Percentiles rank a stretch among this genome's conserved stretches.
Conservation (phyloP, 2,113 vertebrate species). For the Odontophorus gujanensis region DNA sequence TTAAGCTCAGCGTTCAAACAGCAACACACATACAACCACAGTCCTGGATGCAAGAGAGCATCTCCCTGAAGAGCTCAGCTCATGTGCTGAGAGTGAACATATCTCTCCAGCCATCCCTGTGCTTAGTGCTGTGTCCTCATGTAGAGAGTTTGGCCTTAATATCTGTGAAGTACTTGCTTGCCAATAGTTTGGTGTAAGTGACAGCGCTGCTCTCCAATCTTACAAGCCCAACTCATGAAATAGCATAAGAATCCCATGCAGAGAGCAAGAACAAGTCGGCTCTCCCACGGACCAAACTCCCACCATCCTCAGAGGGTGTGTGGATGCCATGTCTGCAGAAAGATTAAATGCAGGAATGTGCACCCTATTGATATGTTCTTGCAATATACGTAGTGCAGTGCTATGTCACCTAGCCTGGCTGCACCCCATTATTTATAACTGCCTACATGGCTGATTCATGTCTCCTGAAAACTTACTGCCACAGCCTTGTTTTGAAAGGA, state of each 20-base stretch:
- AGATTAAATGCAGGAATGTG: background rate
- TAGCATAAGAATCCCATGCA: fast-evolving
- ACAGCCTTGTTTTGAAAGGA: slow-evolving; percentile 48
- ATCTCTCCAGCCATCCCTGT: background rate
- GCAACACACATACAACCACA: background rate
- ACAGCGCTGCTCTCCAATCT: background rate
- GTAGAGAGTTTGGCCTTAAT: background rate
- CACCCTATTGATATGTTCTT: background rate
- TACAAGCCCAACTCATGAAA: background rate
- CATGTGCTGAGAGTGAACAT: fast-evolving
- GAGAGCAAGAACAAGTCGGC: fast-evolving
- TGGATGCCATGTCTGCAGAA: background rate
- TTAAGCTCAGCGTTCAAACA: background rate
- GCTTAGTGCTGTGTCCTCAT: background rate
- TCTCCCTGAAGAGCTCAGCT: background rate
- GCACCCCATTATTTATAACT: slow-evolving; percentile 30
- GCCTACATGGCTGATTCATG: slow-evolving; percentile 35
- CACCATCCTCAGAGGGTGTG: background rate
- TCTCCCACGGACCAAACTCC: background rate
- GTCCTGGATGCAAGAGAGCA: background rate
- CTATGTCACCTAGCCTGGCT: background rate
- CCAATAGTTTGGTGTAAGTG: background rate
- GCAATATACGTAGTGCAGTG: background rate
- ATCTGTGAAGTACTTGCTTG: background rate
- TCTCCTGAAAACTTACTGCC: slow-evolving; percentile 38